Evolutionary conservation across 1,140 invertebrate genomes (phyloP), one percentile per base, ranked within the genome.

Genomic region (Drosophila punjabiensis): DNA sequence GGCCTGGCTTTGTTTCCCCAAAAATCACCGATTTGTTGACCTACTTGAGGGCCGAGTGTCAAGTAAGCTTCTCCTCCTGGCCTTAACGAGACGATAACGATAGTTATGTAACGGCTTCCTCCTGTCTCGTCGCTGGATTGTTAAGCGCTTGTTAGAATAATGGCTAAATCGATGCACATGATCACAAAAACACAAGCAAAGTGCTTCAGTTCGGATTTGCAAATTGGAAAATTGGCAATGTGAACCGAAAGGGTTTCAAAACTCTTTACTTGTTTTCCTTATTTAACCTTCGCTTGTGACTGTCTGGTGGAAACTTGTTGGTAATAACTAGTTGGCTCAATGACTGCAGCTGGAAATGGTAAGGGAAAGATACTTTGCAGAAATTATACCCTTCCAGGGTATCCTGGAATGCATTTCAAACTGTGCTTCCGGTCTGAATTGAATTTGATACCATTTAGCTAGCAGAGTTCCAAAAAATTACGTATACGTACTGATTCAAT

Each of bases 71-170:
- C 43, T 55, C 10, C 41, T 62, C 13, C 41, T 47, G 45, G 18
- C 56, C 32, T 14, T 20, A 52, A 61, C 41, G 74, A 63, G 64
- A 67, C 79, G 50, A 52, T 28, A 28, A 50, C 47, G 55, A 60
- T 61, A 53, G 59, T 79, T 77, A 58, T 66, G 63, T 64, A 64
- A 55, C 24, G 58, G 35, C 52, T 53, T 50, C 32, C 63, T 39
- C 37, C 60, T 35, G 60, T 61, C 48, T 69, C 32, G 39, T 79
- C 60, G 53, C 50, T 67, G 43, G 62, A 75, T 63, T 88, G 77
- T 73, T 67, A 69, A 83, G 63, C 61, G 73, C 70, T 87, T 56
- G 73, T 84, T 87, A 61, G 79, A 78, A 81, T 84, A 87, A 89
- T 88, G 81, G 56, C 79, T 71, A 79, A 82, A 71, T 67, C 75